Evolutionary conservation across 2,113 vertebrate genomes (phyloP).

Genomic region (Andinoacara biseriatus): DNA sequence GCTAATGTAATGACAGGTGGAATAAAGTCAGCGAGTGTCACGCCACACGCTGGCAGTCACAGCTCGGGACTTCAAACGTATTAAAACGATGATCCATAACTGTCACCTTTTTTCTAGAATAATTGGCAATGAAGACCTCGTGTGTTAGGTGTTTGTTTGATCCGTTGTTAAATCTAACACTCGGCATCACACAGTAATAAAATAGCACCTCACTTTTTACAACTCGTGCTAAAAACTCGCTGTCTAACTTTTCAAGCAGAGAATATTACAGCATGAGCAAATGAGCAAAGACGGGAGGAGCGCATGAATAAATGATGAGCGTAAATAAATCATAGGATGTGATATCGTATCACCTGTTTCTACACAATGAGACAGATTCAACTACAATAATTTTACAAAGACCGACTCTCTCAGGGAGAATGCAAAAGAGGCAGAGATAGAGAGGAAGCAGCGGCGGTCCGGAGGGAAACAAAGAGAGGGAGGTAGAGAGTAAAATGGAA

Average conservation of each 20-base stretch:
- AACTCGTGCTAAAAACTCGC: slow-evolving; percentile 49
- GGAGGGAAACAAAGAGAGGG: neutral
- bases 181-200: slow-evolving; percentile 18
- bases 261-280: slow-evolving; percentile 50
- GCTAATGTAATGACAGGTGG: slow-evolving; percentile 67
- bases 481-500: neutral
- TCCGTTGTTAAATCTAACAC: slow-evolving; percentile 52
- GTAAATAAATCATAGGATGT: slow-evolving; percentile 72
- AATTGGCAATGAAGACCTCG: slow-evolving; percentile 30
- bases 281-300: slow-evolving; percentile 61
- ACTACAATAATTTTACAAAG: slow-evolving; percentile 41
- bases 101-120: slow-evolving; percentile 20
- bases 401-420: neutral
- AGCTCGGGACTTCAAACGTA: slow-evolving; percentile 57
- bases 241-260: slow-evolving; percentile 50
- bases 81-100: slow-evolving; percentile 37
- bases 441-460: neutral
- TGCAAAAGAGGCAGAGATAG: neutral
- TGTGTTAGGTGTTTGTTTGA: slow-evolving; percentile 54
- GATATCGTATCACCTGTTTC: slow-evolving; percentile 67
- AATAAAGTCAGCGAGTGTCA: slow-evolving; percentile 47
- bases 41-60: slow-evolving; percentile 48
- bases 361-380: slow-evolving; percentile 60
- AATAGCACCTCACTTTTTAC: slow-evolving; percentile 43
- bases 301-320: slow-evolving; percentile 71